phyloP scores from a whole-genome alignment of 92 coral and sea anemone genomes.

The Chrysogorgia sp. region DNA sequence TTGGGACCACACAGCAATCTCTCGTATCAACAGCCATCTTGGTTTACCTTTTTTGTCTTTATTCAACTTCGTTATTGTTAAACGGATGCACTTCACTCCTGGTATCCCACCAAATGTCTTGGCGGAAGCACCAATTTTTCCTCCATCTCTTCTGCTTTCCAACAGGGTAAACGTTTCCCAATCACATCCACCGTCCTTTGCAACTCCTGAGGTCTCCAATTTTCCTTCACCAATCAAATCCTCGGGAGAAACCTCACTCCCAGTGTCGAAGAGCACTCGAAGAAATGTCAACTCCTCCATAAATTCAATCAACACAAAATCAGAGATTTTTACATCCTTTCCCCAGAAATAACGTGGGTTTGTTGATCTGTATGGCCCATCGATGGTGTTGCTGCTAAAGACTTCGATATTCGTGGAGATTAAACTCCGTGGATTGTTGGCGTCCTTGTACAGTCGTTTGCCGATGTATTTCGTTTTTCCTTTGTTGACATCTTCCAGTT shows the following conservation, averaged over 20 bases:
- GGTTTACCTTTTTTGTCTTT: constrained; percentile 40
- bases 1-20: constrained; percentile 71
- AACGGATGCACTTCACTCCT: constrained; percentile 55
- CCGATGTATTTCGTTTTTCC: neutral
- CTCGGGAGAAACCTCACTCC: constrained; percentile 63
- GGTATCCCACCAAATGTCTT: constrained; percentile 15
- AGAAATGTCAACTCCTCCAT: constrained; percentile 37
- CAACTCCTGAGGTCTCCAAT: constrained; percentile 34
- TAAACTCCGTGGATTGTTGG: constrained; percentile 63
- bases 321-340: constrained; percentile 46
- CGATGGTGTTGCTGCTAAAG: constrained; percentile 23
- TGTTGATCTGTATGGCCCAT: constrained; percentile 49
- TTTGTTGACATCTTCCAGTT: constrained; percentile 46
- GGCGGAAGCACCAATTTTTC: constrained; percentile 47
- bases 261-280: constrained; percentile 65
- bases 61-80: constrained; percentile 56
- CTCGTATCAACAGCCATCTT: constrained; percentile 68
- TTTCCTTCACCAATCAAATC: constrained; percentile 69
- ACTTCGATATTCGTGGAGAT: constrained; percentile 58
- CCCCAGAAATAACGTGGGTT: constrained; percentile 71
- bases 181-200: constrained; percentile 47
- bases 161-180: constrained; percentile 33
- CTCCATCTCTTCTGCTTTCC: constrained; percentile 34
- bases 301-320: constrained; percentile 56
- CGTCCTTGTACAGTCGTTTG: constrained; percentile 52